A percentile compares a stretch with the other conserved stretches of the same genome.
These are phyloP conservation scores for Carcharodon carcharias DNA, from an alignment of 2,797 vertebrate species.

Conservation along the genomic window DNA sequence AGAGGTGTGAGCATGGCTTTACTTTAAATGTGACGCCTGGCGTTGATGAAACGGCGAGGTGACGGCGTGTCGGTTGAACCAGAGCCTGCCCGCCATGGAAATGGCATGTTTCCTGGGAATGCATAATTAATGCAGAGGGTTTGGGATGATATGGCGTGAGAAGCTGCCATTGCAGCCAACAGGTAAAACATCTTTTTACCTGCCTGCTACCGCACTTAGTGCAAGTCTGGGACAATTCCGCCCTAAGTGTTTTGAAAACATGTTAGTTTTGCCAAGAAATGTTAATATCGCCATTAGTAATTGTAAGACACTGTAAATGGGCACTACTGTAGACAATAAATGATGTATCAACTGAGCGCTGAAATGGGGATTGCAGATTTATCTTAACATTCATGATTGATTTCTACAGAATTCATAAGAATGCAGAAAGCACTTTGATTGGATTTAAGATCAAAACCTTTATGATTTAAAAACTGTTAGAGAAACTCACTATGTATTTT, in stretches of 20 bases:
- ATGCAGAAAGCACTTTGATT: neutral
- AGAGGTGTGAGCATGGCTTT: too few relatives aligned
- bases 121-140: too few relatives aligned
- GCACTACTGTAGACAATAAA: neutral
- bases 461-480: neutral
- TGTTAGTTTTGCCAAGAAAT: neutral
- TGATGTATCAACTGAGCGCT: neutral
- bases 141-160: too few relatives aligned
- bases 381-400: neutral
- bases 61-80: too few relatives aligned
- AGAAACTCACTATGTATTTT: neutral
- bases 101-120: too few relatives aligned
- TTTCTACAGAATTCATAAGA: neutral
- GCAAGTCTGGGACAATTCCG: too few relatives aligned
- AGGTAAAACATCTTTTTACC: too few relatives aligned
- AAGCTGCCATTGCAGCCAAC: too few relatives aligned
- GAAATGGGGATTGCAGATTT: neutral
- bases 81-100: too few relatives aligned
- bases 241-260: neutral
- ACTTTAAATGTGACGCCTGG: too few relatives aligned
- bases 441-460: neutral
- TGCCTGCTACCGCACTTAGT: too few relatives aligned
- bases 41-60: too few relatives aligned
- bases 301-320: neutral
- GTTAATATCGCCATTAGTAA: neutral